Evolutionary conservation across 1,140 invertebrate genomes (phyloP).

Genomic region (Lepidurus packardi): DNA sequence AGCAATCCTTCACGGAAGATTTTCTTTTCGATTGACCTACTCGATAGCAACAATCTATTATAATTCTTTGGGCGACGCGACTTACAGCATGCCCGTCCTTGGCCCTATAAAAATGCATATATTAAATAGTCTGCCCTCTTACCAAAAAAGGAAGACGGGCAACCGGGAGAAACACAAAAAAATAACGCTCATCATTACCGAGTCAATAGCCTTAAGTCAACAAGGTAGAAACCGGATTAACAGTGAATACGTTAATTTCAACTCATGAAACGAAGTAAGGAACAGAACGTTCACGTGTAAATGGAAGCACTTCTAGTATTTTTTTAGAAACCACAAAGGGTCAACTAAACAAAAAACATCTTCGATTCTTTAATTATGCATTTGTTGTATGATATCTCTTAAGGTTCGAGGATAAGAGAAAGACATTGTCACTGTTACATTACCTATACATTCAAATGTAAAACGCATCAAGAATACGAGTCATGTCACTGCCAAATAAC

Average conservation of each 20-base stretch:
- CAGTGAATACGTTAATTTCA: not conserved
- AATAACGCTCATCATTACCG: not conserved
- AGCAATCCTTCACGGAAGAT: too few species aligned
- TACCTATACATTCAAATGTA: too few species aligned
- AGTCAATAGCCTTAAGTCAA: slow-evolving; percentile 10
- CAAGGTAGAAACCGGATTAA: not conserved
- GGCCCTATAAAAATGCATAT: not conserved
- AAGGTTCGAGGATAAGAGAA: too few species aligned
- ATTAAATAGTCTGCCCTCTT: not conserved
- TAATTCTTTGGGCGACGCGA: not conserved
- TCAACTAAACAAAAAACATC: too few species aligned
- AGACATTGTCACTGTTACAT: too few species aligned
- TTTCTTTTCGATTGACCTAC: not conserved
- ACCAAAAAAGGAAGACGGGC: not conserved
- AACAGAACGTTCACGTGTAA: too few species aligned
- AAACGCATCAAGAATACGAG: too few species aligned
- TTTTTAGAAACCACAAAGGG: too few species aligned
- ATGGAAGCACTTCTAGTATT: too few species aligned
- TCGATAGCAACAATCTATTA: not conserved
- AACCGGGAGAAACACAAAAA: not conserved
- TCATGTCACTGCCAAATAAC: too few species aligned
- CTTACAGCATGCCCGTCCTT: not conserved
- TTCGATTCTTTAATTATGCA: too few species aligned
- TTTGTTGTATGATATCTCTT: too few species aligned
- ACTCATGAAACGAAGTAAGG: not conserved